These are phyloP conservation scores for Griposia aprilina DNA, from an alignment of 2,888 invertebrate genomes.

Conservation along the genomic window DNA sequence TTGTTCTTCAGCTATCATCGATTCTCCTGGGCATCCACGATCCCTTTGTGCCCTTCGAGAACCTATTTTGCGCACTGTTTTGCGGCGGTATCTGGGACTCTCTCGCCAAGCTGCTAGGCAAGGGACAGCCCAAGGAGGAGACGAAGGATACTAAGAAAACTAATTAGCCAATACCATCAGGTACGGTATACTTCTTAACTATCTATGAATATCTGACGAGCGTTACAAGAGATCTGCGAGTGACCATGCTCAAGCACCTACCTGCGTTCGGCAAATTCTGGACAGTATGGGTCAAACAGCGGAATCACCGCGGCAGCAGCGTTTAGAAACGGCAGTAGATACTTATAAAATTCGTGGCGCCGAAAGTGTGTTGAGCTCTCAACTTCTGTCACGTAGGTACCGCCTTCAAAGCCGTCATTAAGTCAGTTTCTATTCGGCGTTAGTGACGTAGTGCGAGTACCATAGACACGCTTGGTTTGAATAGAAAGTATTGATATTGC, in stretches of 20 bases:
- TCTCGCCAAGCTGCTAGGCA: conserved; percentile 96
- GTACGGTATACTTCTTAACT: conserved; percentile 47
- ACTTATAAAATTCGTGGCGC: not conserved
- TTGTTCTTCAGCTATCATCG: conserved; percentile 94
- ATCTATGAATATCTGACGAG: not conserved
- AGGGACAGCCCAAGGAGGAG: conserved; percentile 95
- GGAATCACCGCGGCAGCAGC: not conserved
- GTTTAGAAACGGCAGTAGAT: not conserved
- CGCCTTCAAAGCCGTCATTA: not conserved
- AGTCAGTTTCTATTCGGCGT: not conserved
- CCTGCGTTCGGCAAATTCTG: not conserved
- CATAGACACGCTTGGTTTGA: not conserved
- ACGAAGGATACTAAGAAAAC: conserved; percentile 95
- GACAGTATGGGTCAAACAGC: not conserved
- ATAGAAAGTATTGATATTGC: not conserved
- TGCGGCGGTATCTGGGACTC: conserved; percentile 99
- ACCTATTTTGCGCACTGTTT: conserved; percentile 98
- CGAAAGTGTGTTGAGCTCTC: not conserved
- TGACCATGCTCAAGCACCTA: too few species aligned
- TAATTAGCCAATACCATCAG: conserved; percentile 88
- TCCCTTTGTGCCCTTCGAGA: conserved; percentile 99
- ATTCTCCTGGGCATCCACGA: conserved; percentile 99
- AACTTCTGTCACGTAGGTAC: not conserved
- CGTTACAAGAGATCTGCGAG: not conserved
- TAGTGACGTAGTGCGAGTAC: not conserved